Conservation (phyloP, 1,140 invertebrate genomes). For the Bombus vancouverensis region DNA sequence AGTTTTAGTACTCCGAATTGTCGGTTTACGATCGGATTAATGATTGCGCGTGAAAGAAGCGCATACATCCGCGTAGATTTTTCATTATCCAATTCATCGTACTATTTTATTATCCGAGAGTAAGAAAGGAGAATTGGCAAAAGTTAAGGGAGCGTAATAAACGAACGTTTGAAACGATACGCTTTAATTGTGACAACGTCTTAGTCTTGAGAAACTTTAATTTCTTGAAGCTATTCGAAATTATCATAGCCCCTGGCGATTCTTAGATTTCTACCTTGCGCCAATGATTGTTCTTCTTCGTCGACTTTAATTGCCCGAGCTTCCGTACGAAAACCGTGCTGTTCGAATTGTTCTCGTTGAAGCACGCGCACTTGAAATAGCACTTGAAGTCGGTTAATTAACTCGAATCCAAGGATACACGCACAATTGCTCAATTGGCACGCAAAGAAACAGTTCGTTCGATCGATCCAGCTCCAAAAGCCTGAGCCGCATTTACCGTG, state of each 20-base stretch:
- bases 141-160: background rate
- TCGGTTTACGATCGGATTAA: background rate
- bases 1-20: background rate
- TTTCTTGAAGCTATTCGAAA: slow-evolving; percentile 28
- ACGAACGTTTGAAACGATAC: background rate
- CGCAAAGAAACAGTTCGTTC: background rate
- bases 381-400: background rate
- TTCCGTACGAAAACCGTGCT: background rate
- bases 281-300: slow-evolving; percentile 9
- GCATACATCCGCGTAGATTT: background rate
- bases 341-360: background rate
- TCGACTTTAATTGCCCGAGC: slow-evolving; percentile 34
- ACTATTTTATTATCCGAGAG: background rate
- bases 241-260: slow-evolving; percentile 24
- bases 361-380: no score
- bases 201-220: background rate
- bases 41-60: background rate
- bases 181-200: background rate
- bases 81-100: background rate
- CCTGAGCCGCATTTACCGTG: background rate
- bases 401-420: background rate
- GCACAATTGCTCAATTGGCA: background rate
- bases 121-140: background rate
- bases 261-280: background rate
- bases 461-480: background rate